A percentile compares a stretch with the other conserved stretches of the same genome.
Conservation (phyloP, 1,140 invertebrate species). For the Pomacea maculata region DNA sequence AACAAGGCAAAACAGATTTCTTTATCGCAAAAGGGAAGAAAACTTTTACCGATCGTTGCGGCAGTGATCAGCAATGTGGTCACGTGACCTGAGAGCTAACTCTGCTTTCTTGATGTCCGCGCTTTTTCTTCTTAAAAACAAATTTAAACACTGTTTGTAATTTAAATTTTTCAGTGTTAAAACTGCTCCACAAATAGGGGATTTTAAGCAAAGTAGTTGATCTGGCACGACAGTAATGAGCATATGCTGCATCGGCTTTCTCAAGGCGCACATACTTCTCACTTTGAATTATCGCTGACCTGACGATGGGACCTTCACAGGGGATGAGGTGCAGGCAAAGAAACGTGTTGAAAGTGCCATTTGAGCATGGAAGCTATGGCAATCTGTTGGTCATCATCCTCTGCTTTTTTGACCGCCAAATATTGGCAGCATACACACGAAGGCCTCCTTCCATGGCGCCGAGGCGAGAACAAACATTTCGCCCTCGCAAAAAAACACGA, state of each 20-base stretch:
- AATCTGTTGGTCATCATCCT: conserved; percentile 16
- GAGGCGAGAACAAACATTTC: conserved; percentile 9
- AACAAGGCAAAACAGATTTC: too few relatives aligned
- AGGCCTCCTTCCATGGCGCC: too few relatives aligned
- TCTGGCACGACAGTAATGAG: too few relatives aligned
- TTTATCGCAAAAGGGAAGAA: too few relatives aligned
- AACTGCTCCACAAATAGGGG: background rate
- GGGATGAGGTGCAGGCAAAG: background rate
- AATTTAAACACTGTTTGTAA: too few relatives aligned
- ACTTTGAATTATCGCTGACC: background rate
- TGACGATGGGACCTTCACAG: background rate
- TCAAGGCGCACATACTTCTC: background rate
- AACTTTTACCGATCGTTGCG: too few relatives aligned
- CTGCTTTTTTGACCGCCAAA: conserved; percentile 6
- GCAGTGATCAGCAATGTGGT: too few relatives aligned
- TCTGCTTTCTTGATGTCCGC: too few relatives aligned
- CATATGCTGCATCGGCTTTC: background rate
- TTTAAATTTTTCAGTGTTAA: too few relatives aligned
- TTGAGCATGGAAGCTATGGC: conserved; percentile 17
- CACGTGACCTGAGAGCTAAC: too few relatives aligned
- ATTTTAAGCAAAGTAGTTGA: background rate
- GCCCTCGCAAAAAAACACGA: background rate
- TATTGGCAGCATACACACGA: conserved; percentile 16
- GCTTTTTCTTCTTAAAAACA: too few relatives aligned
- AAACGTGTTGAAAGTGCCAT: conserved; percentile 10